Conservation (phyloP, 2,113 vertebrate genomes). For the Mellivora capensis region DNA sequence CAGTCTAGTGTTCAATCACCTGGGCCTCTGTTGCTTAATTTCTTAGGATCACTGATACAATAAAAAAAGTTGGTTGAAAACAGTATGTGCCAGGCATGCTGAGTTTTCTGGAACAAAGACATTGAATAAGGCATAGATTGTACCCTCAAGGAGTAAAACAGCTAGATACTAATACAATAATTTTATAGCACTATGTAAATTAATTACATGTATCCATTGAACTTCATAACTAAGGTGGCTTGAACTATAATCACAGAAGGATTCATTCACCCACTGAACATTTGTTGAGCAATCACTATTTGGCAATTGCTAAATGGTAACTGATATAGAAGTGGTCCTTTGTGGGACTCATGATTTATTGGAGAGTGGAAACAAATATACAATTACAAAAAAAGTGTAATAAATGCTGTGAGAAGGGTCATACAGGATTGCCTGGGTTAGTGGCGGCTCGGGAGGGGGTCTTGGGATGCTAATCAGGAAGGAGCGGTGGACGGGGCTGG, state of each 20-base stretch:
- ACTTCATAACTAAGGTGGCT: neutral
- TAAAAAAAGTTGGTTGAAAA: neutral
- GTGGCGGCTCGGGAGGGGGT: neutral
- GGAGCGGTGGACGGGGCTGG: neutral
- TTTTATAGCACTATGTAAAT: neutral
- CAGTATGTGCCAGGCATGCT: neutral
- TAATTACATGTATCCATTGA: neutral
- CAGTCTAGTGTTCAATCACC: neutral
- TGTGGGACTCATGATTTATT: neutral
- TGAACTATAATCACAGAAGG: neutral
- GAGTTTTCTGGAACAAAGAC: neutral
- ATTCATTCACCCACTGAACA: neutral
- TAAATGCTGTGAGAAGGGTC: neutral
- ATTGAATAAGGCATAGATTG: neutral
- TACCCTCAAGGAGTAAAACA: neutral
- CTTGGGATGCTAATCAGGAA: neutral
- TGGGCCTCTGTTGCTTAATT: neutral
- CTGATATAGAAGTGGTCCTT: neutral
- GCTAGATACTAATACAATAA: neutral
- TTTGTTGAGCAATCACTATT: neutral
- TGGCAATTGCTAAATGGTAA: neutral
- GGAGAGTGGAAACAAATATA: neutral
- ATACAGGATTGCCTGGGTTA: neutral
- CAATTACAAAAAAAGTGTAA: neutral
- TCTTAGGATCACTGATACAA: neutral